Evolutionary conservation across 2,797 vertebrate species (phyloP).

Genomic region (Takifugu ocellatus): DNA sequence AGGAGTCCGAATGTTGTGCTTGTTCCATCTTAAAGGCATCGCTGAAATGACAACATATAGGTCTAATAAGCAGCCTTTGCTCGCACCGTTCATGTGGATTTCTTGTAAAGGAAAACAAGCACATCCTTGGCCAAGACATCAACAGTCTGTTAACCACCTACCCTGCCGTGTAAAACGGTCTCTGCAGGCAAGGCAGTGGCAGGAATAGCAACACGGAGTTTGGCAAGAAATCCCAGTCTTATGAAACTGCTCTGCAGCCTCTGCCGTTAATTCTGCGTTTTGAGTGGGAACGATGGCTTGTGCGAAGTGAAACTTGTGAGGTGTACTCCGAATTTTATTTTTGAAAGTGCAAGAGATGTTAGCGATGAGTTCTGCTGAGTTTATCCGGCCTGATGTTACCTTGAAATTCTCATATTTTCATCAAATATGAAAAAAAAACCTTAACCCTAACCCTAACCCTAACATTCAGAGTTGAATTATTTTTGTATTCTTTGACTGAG

Average conservation of each 20-base stretch:
- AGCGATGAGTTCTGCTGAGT: not conserved
- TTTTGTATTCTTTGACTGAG: too few species aligned
- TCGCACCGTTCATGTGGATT: not conserved
- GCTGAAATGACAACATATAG: not conserved
- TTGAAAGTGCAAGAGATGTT: not conserved
- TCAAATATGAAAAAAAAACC: too few species aligned
- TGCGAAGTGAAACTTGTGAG: not conserved
- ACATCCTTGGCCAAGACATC: constrained; percentile 20
- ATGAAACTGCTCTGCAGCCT: constrained; percentile 21
- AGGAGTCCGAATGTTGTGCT: constrained; percentile 1
- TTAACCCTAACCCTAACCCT: too few species aligned
- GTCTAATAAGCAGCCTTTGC: not conserved
- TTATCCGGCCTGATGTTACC: not conserved
- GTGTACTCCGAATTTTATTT: too few species aligned
- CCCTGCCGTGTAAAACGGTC: constrained; percentile 24
- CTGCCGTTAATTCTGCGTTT: constrained; percentile 17
- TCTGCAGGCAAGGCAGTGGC: constrained; percentile 18
- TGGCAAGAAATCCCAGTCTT: constrained; percentile 32
- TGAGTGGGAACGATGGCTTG: constrained; percentile 2
- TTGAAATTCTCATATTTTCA: too few species aligned
- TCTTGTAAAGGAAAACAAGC: constrained; percentile 23
- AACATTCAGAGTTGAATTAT: too few species aligned
- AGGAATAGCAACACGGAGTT: constrained; percentile 28
- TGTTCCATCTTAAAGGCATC: not conserved
- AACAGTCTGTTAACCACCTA: constrained; percentile 27